Conservation (phyloP, 2,888 invertebrate species). For the Microchrysa polita region DNA sequence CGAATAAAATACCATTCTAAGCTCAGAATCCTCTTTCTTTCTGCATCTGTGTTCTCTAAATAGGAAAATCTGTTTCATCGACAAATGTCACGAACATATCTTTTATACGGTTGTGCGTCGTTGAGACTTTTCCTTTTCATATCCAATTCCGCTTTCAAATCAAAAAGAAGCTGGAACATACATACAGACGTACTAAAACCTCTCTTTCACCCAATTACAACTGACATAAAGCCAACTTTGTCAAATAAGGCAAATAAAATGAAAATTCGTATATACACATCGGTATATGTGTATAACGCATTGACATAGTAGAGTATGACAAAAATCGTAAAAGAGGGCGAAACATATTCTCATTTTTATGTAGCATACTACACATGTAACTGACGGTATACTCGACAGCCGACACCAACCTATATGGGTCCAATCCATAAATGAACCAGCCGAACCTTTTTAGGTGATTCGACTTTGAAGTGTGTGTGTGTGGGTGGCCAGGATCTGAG, state of each 20-base stretch:
- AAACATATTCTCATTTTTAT: background rate
- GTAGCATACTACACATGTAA: slow-evolving; percentile 1
- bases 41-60: background rate
- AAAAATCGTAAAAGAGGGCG: background rate
- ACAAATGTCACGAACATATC: background rate
- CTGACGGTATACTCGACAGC: background rate
- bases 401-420: background rate
- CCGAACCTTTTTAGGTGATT: too few relatives aligned
- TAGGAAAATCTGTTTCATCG: background rate
- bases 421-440: slow-evolving; percentile 1
- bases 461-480: too few relatives aligned
- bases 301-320: background rate
- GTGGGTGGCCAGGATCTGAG: too few relatives aligned
- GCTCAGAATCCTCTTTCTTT: background rate
- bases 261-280: background rate
- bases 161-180: too few relatives aligned
- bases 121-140: background rate
- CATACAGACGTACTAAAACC: too few relatives aligned
- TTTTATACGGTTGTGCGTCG: background rate
- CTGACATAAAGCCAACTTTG: slow-evolving; percentile 20
- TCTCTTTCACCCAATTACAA: slow-evolving; percentile 27
- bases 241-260: background rate
- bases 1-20: background rate
- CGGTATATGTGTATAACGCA: too few relatives aligned
- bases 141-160: slow-evolving; percentile 16